Evolutionary conservation across 2,797 vertebrate genomes (phyloP).

Genomic region (Chlorospingus flavigularis): DNA sequence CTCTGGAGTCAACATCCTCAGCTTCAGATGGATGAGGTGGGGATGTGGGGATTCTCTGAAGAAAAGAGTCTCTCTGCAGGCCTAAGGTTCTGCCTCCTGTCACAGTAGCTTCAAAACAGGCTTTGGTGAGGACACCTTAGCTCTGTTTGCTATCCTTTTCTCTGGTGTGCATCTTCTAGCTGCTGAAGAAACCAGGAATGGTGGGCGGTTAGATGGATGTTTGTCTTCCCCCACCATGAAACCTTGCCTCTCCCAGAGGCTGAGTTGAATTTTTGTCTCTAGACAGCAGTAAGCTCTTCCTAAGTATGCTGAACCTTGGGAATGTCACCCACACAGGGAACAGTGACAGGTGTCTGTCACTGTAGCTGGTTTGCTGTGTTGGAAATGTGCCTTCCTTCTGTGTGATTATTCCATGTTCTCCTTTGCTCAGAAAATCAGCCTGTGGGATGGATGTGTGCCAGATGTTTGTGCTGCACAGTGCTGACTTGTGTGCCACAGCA

Average conservation of each 20-base stretch:
- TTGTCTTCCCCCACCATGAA: not conserved
- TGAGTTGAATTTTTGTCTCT: not conserved
- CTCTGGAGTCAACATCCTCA: not conserved
- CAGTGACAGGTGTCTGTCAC: not conserved
- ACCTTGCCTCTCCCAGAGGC: not conserved
- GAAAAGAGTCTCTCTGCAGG: not conserved
- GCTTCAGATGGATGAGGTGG: not conserved
- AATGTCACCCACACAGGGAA: not conserved
- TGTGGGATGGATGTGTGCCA: not conserved
- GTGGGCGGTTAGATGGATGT: not conserved
- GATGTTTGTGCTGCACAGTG: not conserved
- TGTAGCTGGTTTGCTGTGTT: not conserved
- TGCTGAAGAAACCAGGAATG: not conserved
- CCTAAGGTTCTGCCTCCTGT: not conserved
- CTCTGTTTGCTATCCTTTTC: not conserved
- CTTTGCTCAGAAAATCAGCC: not conserved
- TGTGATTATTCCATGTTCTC: not conserved
- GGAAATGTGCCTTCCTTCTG: not conserved
- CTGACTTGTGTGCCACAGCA: not conserved
- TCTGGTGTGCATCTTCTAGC: not conserved
- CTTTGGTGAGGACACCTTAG: not conserved
- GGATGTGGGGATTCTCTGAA: not conserved
- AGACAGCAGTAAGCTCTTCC: not conserved
- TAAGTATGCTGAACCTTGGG: not conserved
- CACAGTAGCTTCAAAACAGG: not conserved